phyloP scores from a whole-genome alignment of 2,888 invertebrate species.

The Julus scandinavius region DNA sequence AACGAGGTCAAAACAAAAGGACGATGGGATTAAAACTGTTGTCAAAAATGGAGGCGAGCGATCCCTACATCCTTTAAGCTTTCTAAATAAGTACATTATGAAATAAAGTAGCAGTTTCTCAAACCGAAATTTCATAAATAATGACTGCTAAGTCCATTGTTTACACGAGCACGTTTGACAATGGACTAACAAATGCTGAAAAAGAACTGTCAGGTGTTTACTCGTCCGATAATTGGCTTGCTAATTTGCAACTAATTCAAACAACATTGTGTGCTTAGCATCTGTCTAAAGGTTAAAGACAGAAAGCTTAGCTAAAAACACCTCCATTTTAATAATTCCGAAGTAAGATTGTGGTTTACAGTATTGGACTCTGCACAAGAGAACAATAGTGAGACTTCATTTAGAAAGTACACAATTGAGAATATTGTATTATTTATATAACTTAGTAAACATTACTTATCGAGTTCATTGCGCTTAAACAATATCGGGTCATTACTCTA shows the following conservation, averaged over 20 bases:
- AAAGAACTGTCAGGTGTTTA: not conserved
- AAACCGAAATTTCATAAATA: not conserved
- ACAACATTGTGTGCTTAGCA: not conserved
- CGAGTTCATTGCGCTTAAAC: not conserved
- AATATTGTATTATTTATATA: no score
- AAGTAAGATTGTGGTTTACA: not conserved
- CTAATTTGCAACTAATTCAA: not conserved
- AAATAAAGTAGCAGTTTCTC: not conserved
- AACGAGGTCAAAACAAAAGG: slow-evolving; percentile 1
- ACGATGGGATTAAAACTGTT: not conserved
- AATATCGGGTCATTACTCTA: no score
- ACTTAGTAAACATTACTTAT: not conserved
- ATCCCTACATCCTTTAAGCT: not conserved
- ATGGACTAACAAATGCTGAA: not conserved
- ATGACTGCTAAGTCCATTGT: not conserved
- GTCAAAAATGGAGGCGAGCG: not conserved
- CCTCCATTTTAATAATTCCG: not conserved
- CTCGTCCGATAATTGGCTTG: not conserved
- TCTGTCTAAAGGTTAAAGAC: not conserved
- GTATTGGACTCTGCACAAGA: no score
- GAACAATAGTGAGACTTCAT: not conserved
- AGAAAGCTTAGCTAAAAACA: not conserved
- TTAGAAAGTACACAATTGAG: not conserved
- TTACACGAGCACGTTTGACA: not conserved
- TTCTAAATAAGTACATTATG: not conserved